A percentile compares a stretch with the other conserved stretches of the same genome.
Conservation (phyloP, 2,797 vertebrate genomes). For the Squalus acanthias region DNA sequence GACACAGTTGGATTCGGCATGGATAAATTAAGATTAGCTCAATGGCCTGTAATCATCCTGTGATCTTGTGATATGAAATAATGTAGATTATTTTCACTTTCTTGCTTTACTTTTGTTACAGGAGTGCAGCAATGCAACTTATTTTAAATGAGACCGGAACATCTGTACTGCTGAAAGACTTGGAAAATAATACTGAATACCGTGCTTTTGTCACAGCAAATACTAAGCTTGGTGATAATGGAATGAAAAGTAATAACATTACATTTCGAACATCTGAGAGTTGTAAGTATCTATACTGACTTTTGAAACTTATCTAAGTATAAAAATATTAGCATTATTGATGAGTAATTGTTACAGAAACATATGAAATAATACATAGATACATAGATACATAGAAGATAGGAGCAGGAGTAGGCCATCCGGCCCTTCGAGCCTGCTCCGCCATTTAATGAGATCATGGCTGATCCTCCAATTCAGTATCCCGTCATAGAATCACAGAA, state of each 20-base stretch:
- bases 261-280: conserved; percentile 72
- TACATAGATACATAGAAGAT: too few relatives aligned
- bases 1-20: conserved; percentile 55
- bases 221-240: conserved; percentile 82
- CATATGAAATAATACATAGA: background rate
- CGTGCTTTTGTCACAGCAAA: conserved; percentile 78
- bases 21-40: conserved; percentile 43
- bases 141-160: conserved; percentile 72
- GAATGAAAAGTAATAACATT: conserved; percentile 64
- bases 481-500: background rate
- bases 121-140: conserved; percentile 71
- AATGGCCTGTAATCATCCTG: background rate
- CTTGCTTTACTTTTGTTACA: conserved; percentile 45
- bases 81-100: background rate
- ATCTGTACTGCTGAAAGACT: conserved; percentile 66
- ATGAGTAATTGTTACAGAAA: background rate
- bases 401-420: too few relatives aligned
- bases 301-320: background rate
- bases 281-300: conserved; percentile 59
- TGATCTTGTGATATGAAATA: background rate
- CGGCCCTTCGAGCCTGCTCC: too few relatives aligned
- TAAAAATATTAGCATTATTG: conserved; percentile 13
- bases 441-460: too few relatives aligned
- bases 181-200: conserved; percentile 75
- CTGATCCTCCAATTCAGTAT: too few relatives aligned